These are phyloP conservation scores for Forbesichthys agassizii DNA, from an alignment of 2,113 vertebrate species.

Conservation along the genomic window DNA sequence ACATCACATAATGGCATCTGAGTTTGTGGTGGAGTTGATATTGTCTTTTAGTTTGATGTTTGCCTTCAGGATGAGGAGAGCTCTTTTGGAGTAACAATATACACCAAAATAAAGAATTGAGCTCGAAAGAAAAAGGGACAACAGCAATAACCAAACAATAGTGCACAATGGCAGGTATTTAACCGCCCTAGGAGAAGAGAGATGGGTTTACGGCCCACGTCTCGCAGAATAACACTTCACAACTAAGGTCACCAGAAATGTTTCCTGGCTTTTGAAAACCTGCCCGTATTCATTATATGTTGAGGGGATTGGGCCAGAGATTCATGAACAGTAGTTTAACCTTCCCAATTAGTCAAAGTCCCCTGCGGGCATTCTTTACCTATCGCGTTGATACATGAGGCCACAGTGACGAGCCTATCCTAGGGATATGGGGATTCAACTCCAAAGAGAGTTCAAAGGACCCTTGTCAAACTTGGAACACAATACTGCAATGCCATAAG, in stretches of 20 bases:
- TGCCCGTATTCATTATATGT: conserved; percentile 76
- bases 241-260: conserved; percentile 71
- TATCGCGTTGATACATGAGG: conserved; percentile 74
- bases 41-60: conserved; percentile 79
- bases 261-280: conserved; percentile 75
- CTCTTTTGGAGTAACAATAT: conserved; percentile 80
- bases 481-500: conserved; percentile 61
- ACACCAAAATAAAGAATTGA: conserved; percentile 83
- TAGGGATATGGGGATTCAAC: conserved; percentile 67
- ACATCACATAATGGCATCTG: conserved; percentile 70
- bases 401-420: conserved; percentile 70
- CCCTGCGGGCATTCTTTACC: conserved; percentile 70
- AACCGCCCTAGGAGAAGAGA: conserved; percentile 76
- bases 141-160: conserved; percentile 81
- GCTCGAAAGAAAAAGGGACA: conserved; percentile 80
- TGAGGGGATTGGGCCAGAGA: conserved; percentile 69
- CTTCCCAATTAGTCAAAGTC: conserved; percentile 81
- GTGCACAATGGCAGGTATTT: conserved; percentile 80
- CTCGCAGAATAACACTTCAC: conserved; percentile 67
- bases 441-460: conserved; percentile 79
- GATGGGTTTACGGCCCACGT: conserved; percentile 77
- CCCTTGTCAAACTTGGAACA: conserved; percentile 77
- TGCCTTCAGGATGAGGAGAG: conserved; percentile 76
- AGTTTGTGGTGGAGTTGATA: conserved; percentile 78
- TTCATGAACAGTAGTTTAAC: conserved; percentile 74